phyloP scores from a whole-genome alignment of 1,140 invertebrate genomes.

The Platyscapa corneri region DNA sequence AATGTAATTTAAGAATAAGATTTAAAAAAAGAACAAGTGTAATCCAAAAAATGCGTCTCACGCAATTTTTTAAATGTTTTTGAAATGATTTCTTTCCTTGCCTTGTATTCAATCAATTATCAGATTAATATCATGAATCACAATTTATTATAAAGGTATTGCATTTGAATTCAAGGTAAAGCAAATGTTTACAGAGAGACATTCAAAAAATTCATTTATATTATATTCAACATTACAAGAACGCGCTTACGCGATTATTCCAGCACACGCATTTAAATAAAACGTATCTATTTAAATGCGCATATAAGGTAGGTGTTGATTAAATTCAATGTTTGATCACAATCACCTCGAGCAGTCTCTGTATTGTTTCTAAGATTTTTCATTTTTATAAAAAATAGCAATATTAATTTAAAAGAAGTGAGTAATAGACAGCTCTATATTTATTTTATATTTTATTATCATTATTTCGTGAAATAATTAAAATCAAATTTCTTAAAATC shows the following conservation, averaged over 20 bases:
- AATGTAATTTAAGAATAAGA: not conserved
- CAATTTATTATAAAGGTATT: slow-evolving; percentile 28
- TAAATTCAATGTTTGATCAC: not conserved
- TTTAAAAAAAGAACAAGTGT: not conserved
- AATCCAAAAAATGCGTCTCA: not conserved
- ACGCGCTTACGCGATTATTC: not conserved
- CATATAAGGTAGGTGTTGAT: not conserved
- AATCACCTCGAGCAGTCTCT: not conserved
- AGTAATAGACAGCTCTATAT: too few species aligned
- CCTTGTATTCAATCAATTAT: not conserved
- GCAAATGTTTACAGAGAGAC: not conserved
- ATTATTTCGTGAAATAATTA: too few species aligned
- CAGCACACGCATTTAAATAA: slow-evolving; percentile 25
- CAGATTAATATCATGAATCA: slow-evolving; percentile 18
- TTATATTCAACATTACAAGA: slow-evolving; percentile 19
- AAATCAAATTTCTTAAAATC: too few species aligned
- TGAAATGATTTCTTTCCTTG: not conserved
- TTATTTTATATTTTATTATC: too few species aligned
- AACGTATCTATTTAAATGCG: not conserved
- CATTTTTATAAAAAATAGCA: too few species aligned
- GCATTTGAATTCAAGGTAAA: slow-evolving; percentile 39
- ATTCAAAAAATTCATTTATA: slow-evolving; percentile 34
- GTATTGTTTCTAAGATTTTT: too few species aligned
- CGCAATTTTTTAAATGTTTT: not conserved
- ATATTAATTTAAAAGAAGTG: too few species aligned